Evolutionary conservation across 1,140 invertebrate genomes (phyloP).

Genomic region (Bombus sibiricus): DNA sequence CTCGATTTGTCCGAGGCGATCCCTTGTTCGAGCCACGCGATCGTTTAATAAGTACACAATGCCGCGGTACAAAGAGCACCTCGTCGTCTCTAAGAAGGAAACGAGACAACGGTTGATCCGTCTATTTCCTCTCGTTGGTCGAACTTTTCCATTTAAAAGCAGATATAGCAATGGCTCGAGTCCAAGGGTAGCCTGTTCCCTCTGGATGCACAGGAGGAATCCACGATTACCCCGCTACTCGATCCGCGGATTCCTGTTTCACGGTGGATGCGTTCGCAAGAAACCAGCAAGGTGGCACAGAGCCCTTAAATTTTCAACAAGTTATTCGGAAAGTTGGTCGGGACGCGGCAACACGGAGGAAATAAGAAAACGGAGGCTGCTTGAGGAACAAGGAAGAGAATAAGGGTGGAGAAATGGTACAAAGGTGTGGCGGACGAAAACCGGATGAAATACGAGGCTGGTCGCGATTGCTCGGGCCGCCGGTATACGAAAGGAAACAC

Average conservation of each 20-base stretch:
- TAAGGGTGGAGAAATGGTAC: background rate
- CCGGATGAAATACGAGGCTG: constrained; percentile 56
- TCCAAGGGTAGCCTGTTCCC: background rate
- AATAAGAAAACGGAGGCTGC: background rate
- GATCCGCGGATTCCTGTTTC: constrained; percentile 40
- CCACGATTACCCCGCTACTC: constrained; percentile 11
- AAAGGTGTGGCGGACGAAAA: constrained; percentile 39
- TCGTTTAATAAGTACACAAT: constrained; percentile 31
- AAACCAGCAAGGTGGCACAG: background rate
- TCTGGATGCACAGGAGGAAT: constrained; percentile 3
- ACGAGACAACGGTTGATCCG: background rate
- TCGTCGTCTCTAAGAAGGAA: no score
- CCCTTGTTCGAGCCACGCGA: background rate
- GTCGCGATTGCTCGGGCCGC: constrained; percentile 50
- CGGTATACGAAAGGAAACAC: constrained; percentile 20
- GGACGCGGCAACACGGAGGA: background rate
- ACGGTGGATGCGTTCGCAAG: constrained; percentile 27
- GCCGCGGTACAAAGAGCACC: background rate
- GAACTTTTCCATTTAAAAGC: constrained; percentile 32
- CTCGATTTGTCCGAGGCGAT: background rate
- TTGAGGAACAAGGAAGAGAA: background rate
- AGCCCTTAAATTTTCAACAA: constrained; percentile 61
- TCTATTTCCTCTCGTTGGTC: background rate
- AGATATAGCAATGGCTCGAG: no score
- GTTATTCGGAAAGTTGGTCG: constrained; percentile 52